Conservation (phyloP, 2,888 invertebrate species). For the Drosophila yooni region DNA sequence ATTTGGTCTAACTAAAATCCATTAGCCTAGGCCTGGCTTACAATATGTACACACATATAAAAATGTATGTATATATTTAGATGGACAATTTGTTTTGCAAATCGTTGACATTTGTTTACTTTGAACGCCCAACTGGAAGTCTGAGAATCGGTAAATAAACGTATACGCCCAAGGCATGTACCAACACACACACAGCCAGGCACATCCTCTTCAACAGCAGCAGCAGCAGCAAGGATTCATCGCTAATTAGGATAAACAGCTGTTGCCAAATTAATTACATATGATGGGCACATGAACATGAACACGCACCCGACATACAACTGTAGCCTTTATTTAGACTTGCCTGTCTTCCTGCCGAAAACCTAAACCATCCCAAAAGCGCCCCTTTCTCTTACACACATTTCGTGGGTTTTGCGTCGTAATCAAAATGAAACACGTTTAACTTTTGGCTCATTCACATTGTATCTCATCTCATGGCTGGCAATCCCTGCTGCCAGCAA, state of each 20-base stretch:
- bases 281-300: constrained; percentile 66
- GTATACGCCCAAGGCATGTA: not conserved
- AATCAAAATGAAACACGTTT: constrained; percentile 27
- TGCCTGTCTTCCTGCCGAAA: not conserved
- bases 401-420: not conserved
- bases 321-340: constrained; percentile 18
- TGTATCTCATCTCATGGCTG: constrained; percentile 23
- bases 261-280: constrained; percentile 81
- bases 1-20: not conserved
- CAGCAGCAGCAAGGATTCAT: constrained; percentile 47
- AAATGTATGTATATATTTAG: not conserved
- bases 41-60: not conserved
- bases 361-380: not conserved
- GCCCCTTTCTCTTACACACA: not conserved
- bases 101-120: constrained; percentile 50
- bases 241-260: constrained; percentile 77
- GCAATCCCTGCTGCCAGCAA: constrained; percentile 23
- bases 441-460: constrained; percentile 14
- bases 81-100: constrained; percentile 23
- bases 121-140: constrained; percentile 17
- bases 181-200: not conserved
- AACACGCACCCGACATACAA: constrained; percentile 34
- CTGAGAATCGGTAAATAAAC: constrained; percentile 33
- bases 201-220: constrained; percentile 7
- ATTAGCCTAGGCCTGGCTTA: not conserved